Evolutionary conservation across 2,797 vertebrate genomes (phyloP).

Genomic region (Gila robusta): DNA sequence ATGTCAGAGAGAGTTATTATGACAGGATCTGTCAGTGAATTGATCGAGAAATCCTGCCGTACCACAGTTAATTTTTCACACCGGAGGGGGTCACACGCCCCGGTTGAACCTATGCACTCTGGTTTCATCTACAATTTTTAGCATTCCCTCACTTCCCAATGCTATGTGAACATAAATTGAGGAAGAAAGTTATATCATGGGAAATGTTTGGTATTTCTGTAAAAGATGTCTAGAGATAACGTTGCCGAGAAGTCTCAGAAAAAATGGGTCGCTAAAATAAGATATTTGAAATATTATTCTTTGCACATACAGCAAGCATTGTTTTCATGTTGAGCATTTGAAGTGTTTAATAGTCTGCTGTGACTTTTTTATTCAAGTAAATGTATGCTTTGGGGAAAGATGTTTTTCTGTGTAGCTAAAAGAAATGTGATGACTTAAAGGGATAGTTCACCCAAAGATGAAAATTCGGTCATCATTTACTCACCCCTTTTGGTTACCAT

Average conservation of each 20-base stretch:
- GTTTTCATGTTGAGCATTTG: neutral
- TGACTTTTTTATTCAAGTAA: neutral
- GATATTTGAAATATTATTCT: slow-evolving; percentile 9
- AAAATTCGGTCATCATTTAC: too few relatives aligned
- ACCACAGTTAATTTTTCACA: slow-evolving; percentile 45
- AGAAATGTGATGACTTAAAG: neutral
- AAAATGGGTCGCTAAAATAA: neutral
- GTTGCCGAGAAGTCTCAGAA: too few relatives aligned
- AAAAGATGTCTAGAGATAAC: neutral
- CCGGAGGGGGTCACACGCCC: slow-evolving; percentile 47
- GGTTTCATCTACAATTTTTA: slow-evolving; percentile 5
- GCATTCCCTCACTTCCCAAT: slow-evolving; percentile 42
- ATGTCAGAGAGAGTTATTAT: slow-evolving; percentile 1
- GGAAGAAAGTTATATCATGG: neutral
- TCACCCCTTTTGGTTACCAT: neutral
- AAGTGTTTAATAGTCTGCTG: neutral
- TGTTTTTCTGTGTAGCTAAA: neutral
- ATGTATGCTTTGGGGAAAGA: slow-evolving; percentile 1
- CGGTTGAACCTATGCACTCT: slow-evolving; percentile 49
- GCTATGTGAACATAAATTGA: slow-evolving; percentile 21
- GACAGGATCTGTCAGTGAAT: slow-evolving; percentile 13
- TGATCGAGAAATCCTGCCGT: neutral
- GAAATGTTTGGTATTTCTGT: slow-evolving; percentile 27
- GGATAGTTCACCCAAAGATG: too few relatives aligned
- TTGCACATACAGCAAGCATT: neutral